Base-by-base conservation (phyloP, 2,113 vertebrate species). In the Todiramphus saurophagus region DNA sequence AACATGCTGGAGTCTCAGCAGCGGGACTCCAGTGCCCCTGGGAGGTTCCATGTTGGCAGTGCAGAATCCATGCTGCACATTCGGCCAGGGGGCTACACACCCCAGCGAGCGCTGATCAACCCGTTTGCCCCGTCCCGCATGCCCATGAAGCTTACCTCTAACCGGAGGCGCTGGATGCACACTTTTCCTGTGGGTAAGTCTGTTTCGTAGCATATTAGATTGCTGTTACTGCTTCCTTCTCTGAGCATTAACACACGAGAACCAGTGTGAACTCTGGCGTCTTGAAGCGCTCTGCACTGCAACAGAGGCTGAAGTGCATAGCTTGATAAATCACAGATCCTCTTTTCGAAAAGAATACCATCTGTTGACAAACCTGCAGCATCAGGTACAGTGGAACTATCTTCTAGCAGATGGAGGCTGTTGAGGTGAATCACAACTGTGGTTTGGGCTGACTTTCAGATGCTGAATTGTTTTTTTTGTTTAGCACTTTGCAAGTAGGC, bases 131-230 rank as follows among this genome's bases (percentile, higher is more conserved):
- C 99, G 0, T 99, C 99, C 44, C 98, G 99, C 72, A 99, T 99
- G 99, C 99, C 99, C 91, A 99, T 99, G 99, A 99, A 99, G 78
- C 99, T 99, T 46, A 99, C 99, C 0, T 99, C 99, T 4, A 99
- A 99, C 94, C 98, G 99, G 56, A 92, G 99, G 16, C 99, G 99
- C 79, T 99, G 99, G 99, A 99, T 99, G 99, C 99, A 99, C 98
- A 99, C 99, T 0, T 99, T 99, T 74, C 99, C 99, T 4, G 98
- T 99, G 51, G 99, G 99, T 99, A 89, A 97, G 98, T 74, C 46
- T 66, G 25, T 37, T 55, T 18, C 12, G 0, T 14, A 5, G 33
- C 23, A 0, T 48, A 0, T 28, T 21, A 24, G 16, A 1, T n/a
- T 16, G 46, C 56, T 48, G 15, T 2, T 27, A 2, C 63, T 51